phyloP scores from a whole-genome alignment of 2,888 invertebrate genomes.

The Homarus gammarus region DNA sequence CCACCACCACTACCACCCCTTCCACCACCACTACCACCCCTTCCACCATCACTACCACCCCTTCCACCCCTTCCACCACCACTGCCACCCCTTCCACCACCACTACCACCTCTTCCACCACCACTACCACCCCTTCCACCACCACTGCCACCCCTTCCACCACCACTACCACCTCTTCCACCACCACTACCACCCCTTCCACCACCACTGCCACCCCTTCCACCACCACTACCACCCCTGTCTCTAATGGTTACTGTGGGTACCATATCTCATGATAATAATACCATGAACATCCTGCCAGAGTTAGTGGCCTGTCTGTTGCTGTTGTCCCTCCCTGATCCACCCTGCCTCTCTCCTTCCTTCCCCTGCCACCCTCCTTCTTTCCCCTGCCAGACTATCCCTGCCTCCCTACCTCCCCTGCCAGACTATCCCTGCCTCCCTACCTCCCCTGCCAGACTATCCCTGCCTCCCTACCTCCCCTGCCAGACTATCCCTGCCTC shows the following conservation, averaged over 20 bases:
- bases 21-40: too few relatives aligned
- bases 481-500: too few relatives aligned
- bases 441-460: neutral
- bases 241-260: neutral
- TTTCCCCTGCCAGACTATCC: too few relatives aligned
- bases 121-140: too few relatives aligned
- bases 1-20: too few relatives aligned
- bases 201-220: neutral
- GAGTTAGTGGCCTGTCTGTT: neutral
- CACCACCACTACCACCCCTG: too few relatives aligned
- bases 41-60: too few relatives aligned
- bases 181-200: neutral
- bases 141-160: neutral
- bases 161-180: neutral
- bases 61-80: too few relatives aligned
- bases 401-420: slow-evolving; percentile 6
- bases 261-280: neutral
- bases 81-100: too few relatives aligned
- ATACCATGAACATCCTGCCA: slow-evolving; percentile 1
- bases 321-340: slow-evolving; percentile 2
- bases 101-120: too few relatives aligned
- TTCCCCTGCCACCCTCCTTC: neutral
- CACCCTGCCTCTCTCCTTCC: slow-evolving; percentile 5
- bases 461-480: slow-evolving; percentile 7
- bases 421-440: neutral